Base-by-base conservation (phyloP, 2,888 invertebrate species). In the Polia nebulosa region DNA sequence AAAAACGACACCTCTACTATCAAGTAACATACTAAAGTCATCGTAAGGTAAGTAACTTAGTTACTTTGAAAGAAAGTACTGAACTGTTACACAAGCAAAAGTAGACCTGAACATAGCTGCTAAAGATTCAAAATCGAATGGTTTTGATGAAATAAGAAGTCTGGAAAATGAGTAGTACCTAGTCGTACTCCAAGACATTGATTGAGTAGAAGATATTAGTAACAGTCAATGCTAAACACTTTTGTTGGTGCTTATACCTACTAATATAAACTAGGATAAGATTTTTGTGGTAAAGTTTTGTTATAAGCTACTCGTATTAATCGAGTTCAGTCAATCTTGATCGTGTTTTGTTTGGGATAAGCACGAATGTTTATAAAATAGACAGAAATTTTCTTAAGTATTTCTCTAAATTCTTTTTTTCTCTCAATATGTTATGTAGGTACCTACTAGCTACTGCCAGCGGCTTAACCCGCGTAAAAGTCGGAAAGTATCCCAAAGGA, bases 101-200 rank as follows among this genome's bases (percentile, higher is more conserved):
- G 0, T 4, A 62, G 22, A 69, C 64, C n/a, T 63, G 59, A 39
- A 0, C 0, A 0, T 5, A n/a, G 5, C 8, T 8, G 1, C 0
- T 36, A 13, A 67, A 60, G 65, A 61, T 63, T 66, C 25, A 70
- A 58, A 66, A 32, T 72, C 4, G 8, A 51, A 27, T 55, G 32
- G 11, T 45, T 34, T 4, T 29, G 8, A n/a, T 49, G 53, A 34
- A 52, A 44, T 27, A 55, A 60, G 20, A 71, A 76, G 52, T 79
- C 84, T 83, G 79, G 79, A 62, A 69, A 76, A 72, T 81, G 59
- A n/a, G n/a, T n/a, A n/a, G n/a, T n/a, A n/a, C n/a, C n/a, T 83
- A 65, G 52, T 67, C 59, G 13, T 68, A 53, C 53, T 59, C 9
- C 6, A 27, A 76, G 72, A 79, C 79, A 64, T 74, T 79, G 79